These are phyloP conservation scores for Etheostoma spectabile DNA, from an alignment of 2,113 vertebrate species.

Conservation along the genomic window DNA sequence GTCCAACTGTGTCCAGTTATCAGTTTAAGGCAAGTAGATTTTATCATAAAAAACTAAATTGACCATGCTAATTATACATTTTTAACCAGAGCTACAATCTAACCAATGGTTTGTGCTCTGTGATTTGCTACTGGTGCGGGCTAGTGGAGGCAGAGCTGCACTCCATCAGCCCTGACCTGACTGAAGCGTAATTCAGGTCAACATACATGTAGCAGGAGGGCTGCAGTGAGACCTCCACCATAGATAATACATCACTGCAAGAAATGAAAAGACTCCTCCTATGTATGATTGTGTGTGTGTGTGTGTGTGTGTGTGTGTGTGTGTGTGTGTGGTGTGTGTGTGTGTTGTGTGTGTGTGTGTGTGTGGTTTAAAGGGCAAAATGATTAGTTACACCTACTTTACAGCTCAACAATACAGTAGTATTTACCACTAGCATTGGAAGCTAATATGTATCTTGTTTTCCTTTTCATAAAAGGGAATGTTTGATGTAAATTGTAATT, in stretches of 20 bases:
- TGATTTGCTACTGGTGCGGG: neutral
- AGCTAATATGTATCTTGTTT: conserved; percentile 9
- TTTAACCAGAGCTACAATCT: neutral
- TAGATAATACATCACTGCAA: conserved; percentile 58
- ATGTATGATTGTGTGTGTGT: conserved; percentile 2
- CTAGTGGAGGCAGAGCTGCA: conserved; percentile 13
- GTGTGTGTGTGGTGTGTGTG: no score
- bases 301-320: neutral
- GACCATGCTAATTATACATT: neutral
- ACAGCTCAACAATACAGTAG: conserved; percentile 17
- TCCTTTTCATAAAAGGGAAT: neutral
- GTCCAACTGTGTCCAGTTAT: neutral
- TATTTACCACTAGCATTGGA: conserved; percentile 23
- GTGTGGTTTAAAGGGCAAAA: no score
- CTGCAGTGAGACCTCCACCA: conserved; percentile 47
- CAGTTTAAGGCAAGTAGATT: neutral
- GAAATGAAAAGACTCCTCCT: conserved; percentile 38
- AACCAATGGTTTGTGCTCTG: neutral
- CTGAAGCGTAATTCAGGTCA: conserved; percentile 54
- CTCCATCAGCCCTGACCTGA: conserved; percentile 53
- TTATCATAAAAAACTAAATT: neutral
- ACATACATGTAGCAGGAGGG: conserved; percentile 55
- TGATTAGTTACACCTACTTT: no score
- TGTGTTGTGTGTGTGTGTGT: no score
- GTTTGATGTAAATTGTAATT: conserved; percentile 3